Conservation (phyloP, 2,888 invertebrate species). For the Drosophila nr. medialis region DNA sequence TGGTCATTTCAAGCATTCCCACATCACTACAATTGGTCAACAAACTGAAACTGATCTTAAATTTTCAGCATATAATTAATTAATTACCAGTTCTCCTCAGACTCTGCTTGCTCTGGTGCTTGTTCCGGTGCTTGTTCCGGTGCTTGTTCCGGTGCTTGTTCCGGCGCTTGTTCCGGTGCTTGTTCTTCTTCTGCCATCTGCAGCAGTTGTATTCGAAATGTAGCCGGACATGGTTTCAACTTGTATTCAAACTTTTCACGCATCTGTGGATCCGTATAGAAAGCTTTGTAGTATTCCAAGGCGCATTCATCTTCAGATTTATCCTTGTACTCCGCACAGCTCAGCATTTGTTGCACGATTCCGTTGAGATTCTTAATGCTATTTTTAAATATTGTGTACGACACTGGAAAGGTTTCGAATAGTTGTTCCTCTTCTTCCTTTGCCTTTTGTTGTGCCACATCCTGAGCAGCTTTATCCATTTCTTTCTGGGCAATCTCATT, state of each 20-base stretch:
- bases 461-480: not conserved
- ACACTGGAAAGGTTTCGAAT: constrained; percentile 20
- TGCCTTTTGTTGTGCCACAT: not conserved
- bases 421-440: not conserved
- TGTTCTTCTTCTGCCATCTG: not conserved
- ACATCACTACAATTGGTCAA: constrained; percentile 9
- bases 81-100: constrained; percentile 1
- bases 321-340: constrained; percentile 16
- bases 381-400: constrained; percentile 30
- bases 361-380: constrained; percentile 34
- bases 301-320: constrained; percentile 31
- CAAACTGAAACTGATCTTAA: not conserved
- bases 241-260: constrained; percentile 34
- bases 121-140: accelerated
- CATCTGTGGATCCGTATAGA: constrained; percentile 40
- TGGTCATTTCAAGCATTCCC: not conserved
- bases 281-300: constrained; percentile 42
- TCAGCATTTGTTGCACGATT: constrained; percentile 44
- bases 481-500: constrained; percentile 20
- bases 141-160: not conserved
- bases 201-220: constrained; percentile 25
- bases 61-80: no score
- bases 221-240: constrained; percentile 49
- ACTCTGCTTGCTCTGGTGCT: not conserved
- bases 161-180: not conserved